Conservation (phyloP, 2,113 vertebrate genomes). For the Pollachius pollachius region DNA sequence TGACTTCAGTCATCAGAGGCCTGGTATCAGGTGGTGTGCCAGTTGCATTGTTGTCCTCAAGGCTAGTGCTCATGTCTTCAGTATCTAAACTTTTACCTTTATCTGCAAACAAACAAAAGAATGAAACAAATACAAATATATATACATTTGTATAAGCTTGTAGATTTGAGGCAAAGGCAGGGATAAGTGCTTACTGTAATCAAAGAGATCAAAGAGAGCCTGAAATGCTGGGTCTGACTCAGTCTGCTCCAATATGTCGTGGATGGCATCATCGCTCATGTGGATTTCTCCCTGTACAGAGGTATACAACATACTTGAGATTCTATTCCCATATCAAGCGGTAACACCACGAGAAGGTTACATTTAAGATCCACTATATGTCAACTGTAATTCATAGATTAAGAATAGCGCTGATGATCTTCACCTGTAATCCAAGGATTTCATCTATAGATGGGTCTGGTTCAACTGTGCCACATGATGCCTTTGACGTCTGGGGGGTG, state of each 20-base stretch:
- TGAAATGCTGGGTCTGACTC: constrained; percentile 98
- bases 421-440: constrained; percentile 92
- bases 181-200: constrained; percentile 78
- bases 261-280: constrained; percentile 96
- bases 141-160: background rate
- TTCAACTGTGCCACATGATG: constrained; percentile 76
- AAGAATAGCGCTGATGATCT: background rate
- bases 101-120: constrained; percentile 65
- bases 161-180: too few relatives aligned
- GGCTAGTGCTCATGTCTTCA: constrained; percentile 63
- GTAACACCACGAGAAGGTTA: background rate
- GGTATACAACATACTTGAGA: background rate
- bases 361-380: background rate
- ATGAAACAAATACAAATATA: background rate
- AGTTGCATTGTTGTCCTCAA: constrained; percentile 63
- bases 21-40: constrained; percentile 60
- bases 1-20: constrained; percentile 68
- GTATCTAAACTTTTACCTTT: constrained; percentile 79
- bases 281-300: constrained; percentile 88
- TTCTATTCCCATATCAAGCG: background rate
- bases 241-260: constrained; percentile 94
- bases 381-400: background rate
- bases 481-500: constrained; percentile 78
- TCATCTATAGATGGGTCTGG: constrained; percentile 95
- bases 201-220: constrained; percentile 95